phyloP scores from a whole-genome alignment of 1,140 invertebrate genomes.

The Artemia franciscana region DNA sequence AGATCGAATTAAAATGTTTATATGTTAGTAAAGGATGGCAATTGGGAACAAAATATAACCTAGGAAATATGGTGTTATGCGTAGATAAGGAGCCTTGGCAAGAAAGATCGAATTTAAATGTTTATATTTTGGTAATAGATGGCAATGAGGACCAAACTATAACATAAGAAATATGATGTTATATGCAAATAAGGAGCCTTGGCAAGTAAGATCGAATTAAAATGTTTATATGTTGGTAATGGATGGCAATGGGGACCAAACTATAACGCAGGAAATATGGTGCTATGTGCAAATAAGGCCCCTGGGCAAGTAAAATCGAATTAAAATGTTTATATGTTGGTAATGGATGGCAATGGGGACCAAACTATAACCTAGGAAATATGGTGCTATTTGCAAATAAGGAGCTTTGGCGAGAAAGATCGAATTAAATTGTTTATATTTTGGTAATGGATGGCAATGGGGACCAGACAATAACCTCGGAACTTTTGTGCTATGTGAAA shows the following conservation, averaged over 20 bases:
- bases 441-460: constrained; percentile 48
- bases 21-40: constrained; percentile 37
- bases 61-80: constrained; percentile 44
- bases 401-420: no score
- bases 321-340: no score
- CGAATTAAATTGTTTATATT: no score
- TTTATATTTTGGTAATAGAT: no score
- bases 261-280: constrained; percentile 36
- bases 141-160: no score
- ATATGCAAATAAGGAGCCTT: no score
- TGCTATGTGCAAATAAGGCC: constrained; percentile 41
- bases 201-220: no score
- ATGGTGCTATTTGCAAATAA: no score
- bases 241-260: constrained; percentile 50
- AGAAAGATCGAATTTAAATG: not conserved
- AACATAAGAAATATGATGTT: no score
- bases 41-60: constrained; percentile 35
- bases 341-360: no score
- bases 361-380: no score
- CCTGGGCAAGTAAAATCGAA: constrained; percentile 32
- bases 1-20: no score
- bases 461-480: constrained; percentile 33
- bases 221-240: constrained; percentile 20
- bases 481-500: constrained; percentile 43
- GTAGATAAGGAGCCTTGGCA: constrained; percentile 47